Evolutionary conservation across 2,113 vertebrate genomes (phyloP).

Genomic region (Syngnathus floridae): DNA sequence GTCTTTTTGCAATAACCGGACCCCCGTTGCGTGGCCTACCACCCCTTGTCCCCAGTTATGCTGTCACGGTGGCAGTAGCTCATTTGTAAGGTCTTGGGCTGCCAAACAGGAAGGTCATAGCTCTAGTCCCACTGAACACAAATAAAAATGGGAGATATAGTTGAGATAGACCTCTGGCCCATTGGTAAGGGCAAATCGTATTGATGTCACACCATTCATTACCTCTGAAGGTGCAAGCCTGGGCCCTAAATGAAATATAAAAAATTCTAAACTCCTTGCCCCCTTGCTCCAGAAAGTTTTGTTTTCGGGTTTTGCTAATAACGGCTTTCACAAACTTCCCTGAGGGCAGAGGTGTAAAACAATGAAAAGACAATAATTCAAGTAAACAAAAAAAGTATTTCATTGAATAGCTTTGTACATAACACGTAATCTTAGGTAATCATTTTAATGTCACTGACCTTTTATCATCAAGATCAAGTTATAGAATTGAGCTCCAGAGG

Average conservation of each 20-base stretch:
- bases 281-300: too few relatives aligned
- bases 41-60: background rate
- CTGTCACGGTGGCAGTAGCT: background rate
- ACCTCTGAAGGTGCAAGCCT: background rate
- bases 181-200: background rate
- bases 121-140: background rate
- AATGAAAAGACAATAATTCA: too few relatives aligned
- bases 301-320: too few relatives aligned
- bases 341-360: too few relatives aligned
- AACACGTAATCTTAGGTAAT: too few relatives aligned
- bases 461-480: too few relatives aligned
- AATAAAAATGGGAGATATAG: background rate
- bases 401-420: too few relatives aligned
- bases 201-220: background rate
- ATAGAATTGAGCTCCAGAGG: too few relatives aligned
- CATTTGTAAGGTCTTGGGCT: background rate
- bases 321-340: too few relatives aligned
- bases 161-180: background rate
- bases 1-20: background rate
- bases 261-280: too few relatives aligned
- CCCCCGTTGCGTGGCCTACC: background rate
- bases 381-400: too few relatives aligned
- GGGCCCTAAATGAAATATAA: background rate
- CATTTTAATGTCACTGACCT: too few relatives aligned
- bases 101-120: background rate